A percentile compares a stretch with the other conserved stretches of the same genome.
These are phyloP conservation scores for Trypoxylon attenuatum DNA, from an alignment of 2,888 invertebrate genomes.

Conservation along the genomic window DNA sequence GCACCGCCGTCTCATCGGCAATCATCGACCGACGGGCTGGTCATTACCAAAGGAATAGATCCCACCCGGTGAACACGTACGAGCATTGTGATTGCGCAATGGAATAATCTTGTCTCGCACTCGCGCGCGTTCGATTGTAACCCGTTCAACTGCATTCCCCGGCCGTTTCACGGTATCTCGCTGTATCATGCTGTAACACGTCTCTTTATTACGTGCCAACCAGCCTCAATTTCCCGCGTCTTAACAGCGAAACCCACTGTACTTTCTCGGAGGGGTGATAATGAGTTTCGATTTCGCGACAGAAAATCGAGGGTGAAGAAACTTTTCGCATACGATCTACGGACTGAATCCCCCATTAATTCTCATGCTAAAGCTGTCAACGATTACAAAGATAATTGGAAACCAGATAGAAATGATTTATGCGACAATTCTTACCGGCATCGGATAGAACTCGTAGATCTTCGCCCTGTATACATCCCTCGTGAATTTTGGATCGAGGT, in stretches of 20 bases:
- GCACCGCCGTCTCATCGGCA: constrained; percentile 16
- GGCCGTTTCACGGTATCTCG: not conserved
- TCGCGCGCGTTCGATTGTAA: not conserved
- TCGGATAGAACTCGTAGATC: constrained; percentile 88
- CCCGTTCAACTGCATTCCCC: not conserved
- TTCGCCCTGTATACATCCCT: constrained; percentile 86
- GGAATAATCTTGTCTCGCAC: constrained; percentile 12
- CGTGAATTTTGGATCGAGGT: constrained; percentile 88
- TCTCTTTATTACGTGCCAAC: not conserved
- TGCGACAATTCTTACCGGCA: constrained; percentile 79
- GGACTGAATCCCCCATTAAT: not conserved
- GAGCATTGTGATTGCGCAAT: constrained; percentile 20
- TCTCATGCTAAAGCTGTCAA: too few relatives aligned
- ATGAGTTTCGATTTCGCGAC: not conserved
- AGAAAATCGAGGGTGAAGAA: not conserved
- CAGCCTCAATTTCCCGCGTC: not conserved
- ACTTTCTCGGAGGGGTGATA: too few relatives aligned
- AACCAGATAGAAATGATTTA: not conserved
- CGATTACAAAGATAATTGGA: not conserved
- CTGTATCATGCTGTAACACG: not conserved
- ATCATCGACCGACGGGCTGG: constrained; percentile 28
- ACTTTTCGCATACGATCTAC: not conserved
- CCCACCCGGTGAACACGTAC: constrained; percentile 3
- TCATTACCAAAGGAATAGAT: constrained; percentile 30
- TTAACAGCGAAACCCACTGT: not conserved